Evolutionary conservation across 2,888 invertebrate genomes (phyloP).

Genomic region (Dasypolia templi): DNA sequence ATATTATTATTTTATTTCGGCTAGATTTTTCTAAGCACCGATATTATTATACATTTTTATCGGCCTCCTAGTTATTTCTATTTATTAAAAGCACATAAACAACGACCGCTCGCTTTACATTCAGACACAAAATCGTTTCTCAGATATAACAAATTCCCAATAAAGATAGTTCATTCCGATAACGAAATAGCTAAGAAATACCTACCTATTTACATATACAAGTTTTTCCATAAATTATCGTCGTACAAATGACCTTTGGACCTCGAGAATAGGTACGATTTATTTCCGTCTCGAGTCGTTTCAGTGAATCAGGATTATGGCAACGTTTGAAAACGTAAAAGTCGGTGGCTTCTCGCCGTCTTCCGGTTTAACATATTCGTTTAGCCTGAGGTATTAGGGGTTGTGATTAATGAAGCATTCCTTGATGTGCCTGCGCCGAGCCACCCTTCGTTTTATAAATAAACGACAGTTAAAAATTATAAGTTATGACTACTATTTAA

Average conservation of each 20-base stretch:
- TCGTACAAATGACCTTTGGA: slow-evolving; percentile 64
- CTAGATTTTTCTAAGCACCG: not conserved
- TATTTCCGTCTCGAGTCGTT: slow-evolving; percentile 64
- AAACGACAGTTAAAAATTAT: slow-evolving; percentile 78
- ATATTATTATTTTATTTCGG: slow-evolving; percentile 8
- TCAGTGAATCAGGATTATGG: slow-evolving; percentile 78
- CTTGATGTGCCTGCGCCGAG: slow-evolving; percentile 72
- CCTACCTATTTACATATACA: slow-evolving; percentile 62
- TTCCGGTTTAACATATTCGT: slow-evolving; percentile 86
- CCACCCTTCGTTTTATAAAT: slow-evolving; percentile 82
- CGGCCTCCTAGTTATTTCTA: slow-evolving; percentile 3
- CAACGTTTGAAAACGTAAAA: slow-evolving; percentile 76
- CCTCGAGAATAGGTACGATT: slow-evolving; percentile 63
- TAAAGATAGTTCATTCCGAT: slow-evolving; percentile 60
- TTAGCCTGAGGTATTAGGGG: slow-evolving; percentile 82
- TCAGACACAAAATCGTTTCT: slow-evolving; percentile 48
- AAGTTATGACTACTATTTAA: slow-evolving; percentile 57
- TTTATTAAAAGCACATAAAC: slow-evolving; percentile 45
- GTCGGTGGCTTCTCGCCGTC: slow-evolving; percentile 79
- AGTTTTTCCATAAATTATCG: slow-evolving; percentile 62
- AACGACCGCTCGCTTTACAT: slow-evolving; percentile 41
- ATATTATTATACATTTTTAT: slow-evolving; percentile 6
- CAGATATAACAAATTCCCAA: slow-evolving; percentile 55
- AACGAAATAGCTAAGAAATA: slow-evolving; percentile 58
- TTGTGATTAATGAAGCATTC: slow-evolving; percentile 87